Conservation (phyloP, 2,797 vertebrate genomes). For the Cichlasoma orientale region DNA sequence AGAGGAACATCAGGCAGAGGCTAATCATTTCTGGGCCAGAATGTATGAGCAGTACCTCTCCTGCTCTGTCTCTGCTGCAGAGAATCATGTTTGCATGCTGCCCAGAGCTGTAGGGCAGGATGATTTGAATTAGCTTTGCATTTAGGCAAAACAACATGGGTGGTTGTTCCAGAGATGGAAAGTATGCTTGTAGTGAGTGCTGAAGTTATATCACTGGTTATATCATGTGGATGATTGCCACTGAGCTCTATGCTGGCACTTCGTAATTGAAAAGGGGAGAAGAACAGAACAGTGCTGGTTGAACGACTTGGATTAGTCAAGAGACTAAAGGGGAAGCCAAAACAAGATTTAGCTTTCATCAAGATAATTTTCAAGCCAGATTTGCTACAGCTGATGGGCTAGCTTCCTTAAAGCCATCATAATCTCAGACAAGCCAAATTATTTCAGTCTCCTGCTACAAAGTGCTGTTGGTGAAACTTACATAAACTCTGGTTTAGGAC, state of each 20-base stretch:
- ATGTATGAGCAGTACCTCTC: constrained; percentile 24
- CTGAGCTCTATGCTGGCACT: constrained; percentile 8
- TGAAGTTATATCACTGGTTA: constrained; percentile 46
- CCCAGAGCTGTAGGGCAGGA: not conserved
- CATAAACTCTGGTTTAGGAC: constrained; percentile 19
- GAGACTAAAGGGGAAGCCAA: constrained; percentile 37
- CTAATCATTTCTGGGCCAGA: constrained; percentile 64
- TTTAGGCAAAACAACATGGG: constrained; percentile 19
- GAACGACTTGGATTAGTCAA: constrained; percentile 54
- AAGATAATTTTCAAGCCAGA: constrained; percentile 55
- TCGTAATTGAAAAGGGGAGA: constrained; percentile 32
- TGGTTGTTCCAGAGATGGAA: constrained; percentile 12
- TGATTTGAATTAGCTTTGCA: constrained; percentile 49
- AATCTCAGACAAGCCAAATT: constrained; percentile 57
- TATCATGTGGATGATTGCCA: constrained; percentile 26
- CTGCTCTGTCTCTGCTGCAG: constrained; percentile 5
- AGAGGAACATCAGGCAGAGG: constrained; percentile 64
- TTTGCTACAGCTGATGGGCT: constrained; percentile 40
- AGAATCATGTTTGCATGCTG: constrained; percentile 26
- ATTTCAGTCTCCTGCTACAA: constrained; percentile 35
- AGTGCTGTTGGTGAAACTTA: constrained; percentile 27
- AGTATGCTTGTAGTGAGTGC: constrained; percentile 6
- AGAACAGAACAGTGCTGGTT: constrained; percentile 19
- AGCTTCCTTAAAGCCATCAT: constrained; percentile 59
- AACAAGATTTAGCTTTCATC: constrained; percentile 65